Percentiles rank a stretch among this genome's conserved stretches.
These are phyloP conservation scores for Scrobipalpa costella DNA, from an alignment of 2,888 invertebrate genomes.

Conservation along the genomic window DNA sequence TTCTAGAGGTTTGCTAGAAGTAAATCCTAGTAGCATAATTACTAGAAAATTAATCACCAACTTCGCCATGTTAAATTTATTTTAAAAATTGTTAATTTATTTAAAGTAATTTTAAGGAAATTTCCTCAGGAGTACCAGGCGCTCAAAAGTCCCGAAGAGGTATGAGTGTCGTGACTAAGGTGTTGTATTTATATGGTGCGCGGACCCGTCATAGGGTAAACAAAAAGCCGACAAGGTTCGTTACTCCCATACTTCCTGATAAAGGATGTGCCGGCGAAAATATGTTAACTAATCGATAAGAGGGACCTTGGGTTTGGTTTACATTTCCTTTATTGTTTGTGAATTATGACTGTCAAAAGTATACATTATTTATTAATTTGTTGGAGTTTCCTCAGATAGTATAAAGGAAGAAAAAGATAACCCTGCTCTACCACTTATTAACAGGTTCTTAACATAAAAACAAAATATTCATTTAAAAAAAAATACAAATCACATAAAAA, in stretches of 20 bases:
- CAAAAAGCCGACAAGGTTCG: constrained; percentile 60
- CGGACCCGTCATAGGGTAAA: constrained; percentile 63
- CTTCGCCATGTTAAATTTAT: constrained; percentile 37
- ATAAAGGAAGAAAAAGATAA: no score
- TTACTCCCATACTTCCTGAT: constrained; percentile 67
- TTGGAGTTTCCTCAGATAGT: not conserved
- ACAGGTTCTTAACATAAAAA: no score
- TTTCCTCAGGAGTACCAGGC: constrained; percentile 49
- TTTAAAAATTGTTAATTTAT: no score
- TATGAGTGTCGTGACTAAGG: constrained; percentile 46
- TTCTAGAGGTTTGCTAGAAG: constrained; percentile 48
- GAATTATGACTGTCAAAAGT: constrained; percentile 27
- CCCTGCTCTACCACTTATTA: no score
- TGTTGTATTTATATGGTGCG: constrained; percentile 61
- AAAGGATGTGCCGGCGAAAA: constrained; percentile 62
- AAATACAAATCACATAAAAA: no score
- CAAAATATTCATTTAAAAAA: no score
- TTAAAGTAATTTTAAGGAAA: constrained; percentile 18
- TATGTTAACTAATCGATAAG: constrained; percentile 68
- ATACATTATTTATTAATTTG: not conserved
- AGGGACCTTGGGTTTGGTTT: constrained; percentile 52
- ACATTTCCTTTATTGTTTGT: constrained; percentile 45
- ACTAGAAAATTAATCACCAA: constrained; percentile 30
- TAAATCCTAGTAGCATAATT: constrained; percentile 40
- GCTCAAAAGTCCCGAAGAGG: constrained; percentile 50